These are phyloP conservation scores for Atherinomorus stipes DNA, from an alignment of 2,113 vertebrate genomes.

Conservation along the genomic window DNA sequence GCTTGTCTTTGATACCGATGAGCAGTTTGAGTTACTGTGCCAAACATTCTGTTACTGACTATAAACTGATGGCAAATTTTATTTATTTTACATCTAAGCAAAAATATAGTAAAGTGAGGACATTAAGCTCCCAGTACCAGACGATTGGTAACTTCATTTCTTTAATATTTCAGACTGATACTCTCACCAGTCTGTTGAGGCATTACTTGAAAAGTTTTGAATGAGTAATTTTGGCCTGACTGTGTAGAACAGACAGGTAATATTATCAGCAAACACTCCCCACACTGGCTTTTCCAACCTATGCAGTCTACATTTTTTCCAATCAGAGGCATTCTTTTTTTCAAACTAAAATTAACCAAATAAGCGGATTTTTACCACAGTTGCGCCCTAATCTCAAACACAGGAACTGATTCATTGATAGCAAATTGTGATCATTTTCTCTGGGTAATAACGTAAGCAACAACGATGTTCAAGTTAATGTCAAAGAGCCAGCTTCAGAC, in stretches of 20 bases:
- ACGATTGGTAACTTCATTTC: background rate
- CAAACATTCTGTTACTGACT: constrained; percentile 63
- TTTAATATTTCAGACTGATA: constrained; percentile 27
- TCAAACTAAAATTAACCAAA: constrained; percentile 23
- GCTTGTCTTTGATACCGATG: constrained; percentile 34
- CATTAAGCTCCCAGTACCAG: constrained; percentile 2
- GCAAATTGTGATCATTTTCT: background rate
- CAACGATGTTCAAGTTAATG: constrained; percentile 10
- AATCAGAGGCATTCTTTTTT: constrained; percentile 23
- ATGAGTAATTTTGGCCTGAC: background rate
- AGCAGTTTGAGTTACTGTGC: constrained; percentile 60
- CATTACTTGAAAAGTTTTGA: constrained; percentile 11
- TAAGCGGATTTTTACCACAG: background rate
- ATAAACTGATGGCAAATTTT: constrained; percentile 23
- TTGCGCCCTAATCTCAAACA: too few species aligned
- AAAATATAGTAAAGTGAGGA: constrained; percentile 10
- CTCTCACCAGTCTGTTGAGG: constrained; percentile 17
- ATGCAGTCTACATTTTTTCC: constrained; percentile 55
- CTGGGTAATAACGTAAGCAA: constrained; percentile 2
- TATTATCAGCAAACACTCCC: constrained; percentile 16
- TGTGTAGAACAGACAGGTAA: background rate
- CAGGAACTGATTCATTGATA: constrained; percentile 25
- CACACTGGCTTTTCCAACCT: constrained; percentile 27
- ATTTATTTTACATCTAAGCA: constrained; percentile 11
- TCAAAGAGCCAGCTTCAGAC: constrained; percentile 28